Conservation (phyloP, 1,140 invertebrate species). For the Sycophaga agraensis region DNA sequence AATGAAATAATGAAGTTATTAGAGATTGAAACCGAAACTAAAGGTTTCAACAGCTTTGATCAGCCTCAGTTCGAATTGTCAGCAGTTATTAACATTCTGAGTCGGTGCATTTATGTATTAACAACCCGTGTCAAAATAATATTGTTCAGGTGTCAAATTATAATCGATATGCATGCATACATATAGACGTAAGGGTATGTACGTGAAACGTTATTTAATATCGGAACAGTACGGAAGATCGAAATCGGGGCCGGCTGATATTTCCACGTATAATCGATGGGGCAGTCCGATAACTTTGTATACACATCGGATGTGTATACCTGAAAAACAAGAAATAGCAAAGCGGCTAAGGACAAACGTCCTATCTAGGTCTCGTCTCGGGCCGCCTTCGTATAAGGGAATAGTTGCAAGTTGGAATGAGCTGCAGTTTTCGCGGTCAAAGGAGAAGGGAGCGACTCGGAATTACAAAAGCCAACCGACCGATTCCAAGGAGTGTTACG, state of each 20-base stretch:
- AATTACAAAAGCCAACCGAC: conserved; percentile 45
- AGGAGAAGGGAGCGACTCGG: conserved; percentile 40
- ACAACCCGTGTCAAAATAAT: conserved; percentile 22
- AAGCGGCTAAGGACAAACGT: conserved; percentile 24
- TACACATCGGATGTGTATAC: conserved; percentile 24
- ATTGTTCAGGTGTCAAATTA: conserved; percentile 22
- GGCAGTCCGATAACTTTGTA: conserved; percentile 24
- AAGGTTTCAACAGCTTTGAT: too few species aligned
- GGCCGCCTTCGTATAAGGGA: conserved; percentile 25
- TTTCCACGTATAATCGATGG: conserved; percentile 19
- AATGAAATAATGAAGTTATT: too few species aligned
- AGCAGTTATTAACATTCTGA: too few species aligned
- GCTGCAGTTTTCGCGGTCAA: conserved; percentile 50
- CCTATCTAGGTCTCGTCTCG: conserved; percentile 26
- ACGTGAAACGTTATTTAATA: conserved; percentile 22
- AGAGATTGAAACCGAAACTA: too few species aligned
- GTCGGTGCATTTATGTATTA: not conserved
- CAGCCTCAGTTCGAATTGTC: too few species aligned
- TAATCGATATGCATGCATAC: conserved; percentile 20
- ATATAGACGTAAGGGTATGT: too few species aligned
- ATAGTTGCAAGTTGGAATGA: conserved; percentile 56
- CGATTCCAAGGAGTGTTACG: conserved; percentile 51
- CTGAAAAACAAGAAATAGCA: conserved; percentile 27
- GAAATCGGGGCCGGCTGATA: not conserved
- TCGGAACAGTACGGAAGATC: conserved; percentile 7